Conservation (phyloP, 2,797 vertebrate species). For the Melopsittacus undulatus region DNA sequence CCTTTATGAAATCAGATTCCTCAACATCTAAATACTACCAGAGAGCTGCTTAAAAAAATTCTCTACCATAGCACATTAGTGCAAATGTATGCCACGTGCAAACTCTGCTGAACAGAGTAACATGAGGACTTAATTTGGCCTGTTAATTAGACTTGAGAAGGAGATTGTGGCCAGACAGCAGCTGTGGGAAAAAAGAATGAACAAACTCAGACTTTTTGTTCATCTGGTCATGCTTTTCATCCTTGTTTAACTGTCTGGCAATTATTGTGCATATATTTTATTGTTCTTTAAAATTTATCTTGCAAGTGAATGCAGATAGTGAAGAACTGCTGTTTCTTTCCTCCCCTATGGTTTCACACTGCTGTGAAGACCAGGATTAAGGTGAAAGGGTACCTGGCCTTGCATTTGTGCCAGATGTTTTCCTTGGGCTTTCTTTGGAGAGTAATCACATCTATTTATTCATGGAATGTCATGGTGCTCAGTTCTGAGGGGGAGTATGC, state of each 20-base stretch:
- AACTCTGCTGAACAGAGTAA: neutral
- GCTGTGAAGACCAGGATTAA: neutral
- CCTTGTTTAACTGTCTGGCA: neutral
- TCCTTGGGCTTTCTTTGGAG: constrained; percentile 49
- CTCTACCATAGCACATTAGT: neutral
- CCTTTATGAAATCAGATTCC: neutral
- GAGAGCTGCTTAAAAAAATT: neutral
- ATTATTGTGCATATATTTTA: neutral
- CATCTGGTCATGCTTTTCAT: neutral
- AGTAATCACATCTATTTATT: constrained; percentile 64
- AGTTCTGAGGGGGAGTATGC: constrained; percentile 15
- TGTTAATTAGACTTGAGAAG: constrained; percentile 35
- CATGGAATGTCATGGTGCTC: constrained; percentile 25
- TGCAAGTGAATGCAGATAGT: neutral
- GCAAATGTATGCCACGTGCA: neutral
- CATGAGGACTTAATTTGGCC: neutral
- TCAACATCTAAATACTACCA: neutral
- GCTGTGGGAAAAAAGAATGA: constrained; percentile 19
- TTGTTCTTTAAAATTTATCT: neutral
- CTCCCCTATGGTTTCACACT: neutral
- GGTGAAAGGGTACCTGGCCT: constrained; percentile 11
- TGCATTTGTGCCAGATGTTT: constrained; percentile 55
- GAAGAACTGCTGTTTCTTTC: neutral
- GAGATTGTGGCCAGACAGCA: neutral
- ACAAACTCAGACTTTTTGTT: neutral